phyloP scores from a whole-genome alignment of 2,888 invertebrate species.

The Cephus sareptanus region DNA sequence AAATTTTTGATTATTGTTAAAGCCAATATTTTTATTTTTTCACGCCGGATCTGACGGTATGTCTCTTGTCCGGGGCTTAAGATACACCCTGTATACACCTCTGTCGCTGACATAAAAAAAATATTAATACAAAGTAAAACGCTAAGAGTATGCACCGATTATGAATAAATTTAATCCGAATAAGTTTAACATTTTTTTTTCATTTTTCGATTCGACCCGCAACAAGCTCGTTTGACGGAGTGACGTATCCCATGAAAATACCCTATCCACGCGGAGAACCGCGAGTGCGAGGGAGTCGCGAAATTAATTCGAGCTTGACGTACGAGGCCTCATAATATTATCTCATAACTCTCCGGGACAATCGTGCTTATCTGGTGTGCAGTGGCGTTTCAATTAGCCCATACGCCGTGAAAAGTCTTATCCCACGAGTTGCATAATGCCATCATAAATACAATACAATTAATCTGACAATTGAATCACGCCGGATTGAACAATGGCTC shows the following conservation, averaged over 20 bases:
- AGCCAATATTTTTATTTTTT: no score
- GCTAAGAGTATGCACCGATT: background rate
- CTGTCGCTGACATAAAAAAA: background rate
- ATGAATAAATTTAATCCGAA: background rate
- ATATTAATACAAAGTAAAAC: no score
- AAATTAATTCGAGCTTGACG: constrained; percentile 63
- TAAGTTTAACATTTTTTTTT: background rate
- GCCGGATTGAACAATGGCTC: background rate
- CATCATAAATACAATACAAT: constrained; percentile 60
- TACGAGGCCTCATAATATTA: constrained; percentile 61
- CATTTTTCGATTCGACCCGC: background rate
- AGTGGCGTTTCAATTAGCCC: constrained; percentile 63
- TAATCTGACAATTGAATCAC: constrained; percentile 45
- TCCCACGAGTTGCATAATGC: constrained; percentile 51
- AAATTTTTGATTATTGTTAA: no score
- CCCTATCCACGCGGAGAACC: background rate
- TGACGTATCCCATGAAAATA: background rate
- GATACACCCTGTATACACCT: no score
- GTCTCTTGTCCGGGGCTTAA: no score
- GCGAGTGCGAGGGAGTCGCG: constrained; percentile 35
- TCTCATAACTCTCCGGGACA: constrained; percentile 63
- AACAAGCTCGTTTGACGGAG: background rate
- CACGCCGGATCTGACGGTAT: no score
- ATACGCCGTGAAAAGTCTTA: constrained; percentile 57
- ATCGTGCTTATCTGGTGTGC: constrained; percentile 60